Evolutionary conservation across 2,888 invertebrate species (phyloP), one percentile per base, ranked within the genome.

Genomic region (Griposia aprilina): DNA sequence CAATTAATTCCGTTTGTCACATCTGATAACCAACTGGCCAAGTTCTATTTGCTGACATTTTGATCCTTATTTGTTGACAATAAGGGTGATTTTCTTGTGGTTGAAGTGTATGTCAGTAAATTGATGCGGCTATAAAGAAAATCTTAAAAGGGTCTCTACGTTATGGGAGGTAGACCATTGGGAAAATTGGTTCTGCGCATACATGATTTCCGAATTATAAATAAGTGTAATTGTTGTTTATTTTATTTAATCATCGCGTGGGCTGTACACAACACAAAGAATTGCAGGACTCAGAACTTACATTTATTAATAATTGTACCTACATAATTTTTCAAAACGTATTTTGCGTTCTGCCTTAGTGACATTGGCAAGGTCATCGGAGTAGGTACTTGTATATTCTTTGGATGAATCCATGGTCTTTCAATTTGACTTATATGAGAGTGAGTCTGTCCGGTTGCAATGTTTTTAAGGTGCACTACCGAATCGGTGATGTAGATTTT

Each of bases 1-100:
- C 94, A 95, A 96, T 96, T 96, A 96, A 96, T 95, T 96, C 95
- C 86, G 93, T 93, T 91, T 88, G 90, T 84, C 90, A 89, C 87
- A 89, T 90, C 89, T 86, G 90, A 89, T 94, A 87, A 84, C 80
- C 90, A 83, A 88, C 80, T 66, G 52, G 79, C 82, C 66, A 87
- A 68, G 55, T 82, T 90, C 79, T 76, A 73, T 84, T 80, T 91
- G 87, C 90, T 55, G 36, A 23, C 62, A n/a, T 52, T 82, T 62
- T 84, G 82, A 87, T 77, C 71, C 69, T 80, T 87, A 81, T 85
- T 70, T 10, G 23, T 62, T 23, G 13, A 36, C 4, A 8, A 60
- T 80, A 85, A 82, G 77, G 80, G 73, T 80, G 78, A 86, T 87
- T 86, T 73, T 82, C 0, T 20, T 36, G 0, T 73, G 11, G 1